Evolutionary conservation across 2,113 vertebrate genomes (phyloP).

Genomic region (Oreochromis spilurus): DNA sequence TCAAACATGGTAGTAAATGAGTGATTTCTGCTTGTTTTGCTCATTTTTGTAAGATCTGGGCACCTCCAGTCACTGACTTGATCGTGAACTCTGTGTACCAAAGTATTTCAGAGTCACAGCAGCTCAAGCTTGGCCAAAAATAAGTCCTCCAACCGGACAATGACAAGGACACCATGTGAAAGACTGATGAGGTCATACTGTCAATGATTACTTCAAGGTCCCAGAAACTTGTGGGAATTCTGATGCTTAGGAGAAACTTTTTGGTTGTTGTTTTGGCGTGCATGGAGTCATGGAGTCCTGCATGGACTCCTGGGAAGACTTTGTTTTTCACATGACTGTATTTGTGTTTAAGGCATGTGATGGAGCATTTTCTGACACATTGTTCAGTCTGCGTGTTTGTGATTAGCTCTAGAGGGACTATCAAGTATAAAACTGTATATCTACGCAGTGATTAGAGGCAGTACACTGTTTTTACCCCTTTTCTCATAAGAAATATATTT

Average conservation of each 20-base stretch:
- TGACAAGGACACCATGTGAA: neutral
- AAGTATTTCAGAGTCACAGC: neutral
- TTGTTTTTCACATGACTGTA: neutral
- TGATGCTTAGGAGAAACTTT: neutral
- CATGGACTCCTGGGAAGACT: neutral
- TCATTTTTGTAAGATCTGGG: neutral
- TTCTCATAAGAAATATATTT: neutral
- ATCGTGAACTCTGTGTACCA: no score
- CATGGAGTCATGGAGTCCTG: neutral
- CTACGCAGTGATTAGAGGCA: neutral
- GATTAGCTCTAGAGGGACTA: neutral
- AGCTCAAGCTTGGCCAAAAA: neutral
- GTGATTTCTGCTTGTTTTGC: neutral
- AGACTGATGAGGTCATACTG: neutral
- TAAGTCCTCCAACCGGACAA: neutral
- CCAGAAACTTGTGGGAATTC: neutral
- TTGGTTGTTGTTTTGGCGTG: neutral
- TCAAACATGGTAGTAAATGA: accelerated
- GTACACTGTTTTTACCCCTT: neutral
- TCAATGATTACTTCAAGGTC: neutral
- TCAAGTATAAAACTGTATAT: neutral
- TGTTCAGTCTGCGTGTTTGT: neutral
- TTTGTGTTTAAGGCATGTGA: neutral
- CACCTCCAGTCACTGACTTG: no score
- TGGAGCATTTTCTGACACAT: neutral